A percentile compares a stretch with the other conserved stretches of the same genome.
Conservation (phyloP, 2,113 vertebrate species). For the Orthonyx spaldingii region DNA sequence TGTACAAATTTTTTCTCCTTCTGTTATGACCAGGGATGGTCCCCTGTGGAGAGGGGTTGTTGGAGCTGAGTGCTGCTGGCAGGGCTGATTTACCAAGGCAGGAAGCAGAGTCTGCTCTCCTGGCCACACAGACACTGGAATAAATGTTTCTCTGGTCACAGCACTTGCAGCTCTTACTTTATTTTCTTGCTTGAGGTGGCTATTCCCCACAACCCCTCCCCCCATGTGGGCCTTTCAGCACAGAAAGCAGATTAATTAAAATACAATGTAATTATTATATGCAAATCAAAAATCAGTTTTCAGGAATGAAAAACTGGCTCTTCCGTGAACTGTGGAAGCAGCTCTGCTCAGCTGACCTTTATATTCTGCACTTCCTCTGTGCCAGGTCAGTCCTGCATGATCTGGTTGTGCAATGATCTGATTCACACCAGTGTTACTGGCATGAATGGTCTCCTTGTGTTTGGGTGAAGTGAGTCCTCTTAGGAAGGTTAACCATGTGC, state of each 20-base stretch:
- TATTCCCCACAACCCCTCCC: background rate
- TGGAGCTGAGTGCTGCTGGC: background rate
- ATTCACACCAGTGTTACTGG: background rate
- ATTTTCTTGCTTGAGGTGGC: background rate
- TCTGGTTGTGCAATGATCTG: background rate
- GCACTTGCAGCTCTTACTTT: background rate
- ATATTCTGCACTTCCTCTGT: background rate
- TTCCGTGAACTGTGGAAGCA: background rate
- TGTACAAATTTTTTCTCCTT: background rate
- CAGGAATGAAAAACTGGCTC: background rate
- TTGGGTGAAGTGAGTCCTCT: background rate
- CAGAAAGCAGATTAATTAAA: background rate
- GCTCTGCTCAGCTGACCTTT: background rate
- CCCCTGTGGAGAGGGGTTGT: background rate
- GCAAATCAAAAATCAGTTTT: background rate
- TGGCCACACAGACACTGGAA: background rate
- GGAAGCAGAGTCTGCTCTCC: background rate
- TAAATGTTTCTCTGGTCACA: background rate
- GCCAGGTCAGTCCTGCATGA: fast-evolving
- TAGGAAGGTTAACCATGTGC: background rate
- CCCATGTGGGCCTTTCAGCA: background rate
- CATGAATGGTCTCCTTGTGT: background rate
- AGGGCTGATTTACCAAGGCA: background rate
- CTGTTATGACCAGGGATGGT: background rate
- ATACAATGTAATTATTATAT: background rate